Conservation (phyloP, 2,888 invertebrate genomes). For the Coelopa pilipes region DNA sequence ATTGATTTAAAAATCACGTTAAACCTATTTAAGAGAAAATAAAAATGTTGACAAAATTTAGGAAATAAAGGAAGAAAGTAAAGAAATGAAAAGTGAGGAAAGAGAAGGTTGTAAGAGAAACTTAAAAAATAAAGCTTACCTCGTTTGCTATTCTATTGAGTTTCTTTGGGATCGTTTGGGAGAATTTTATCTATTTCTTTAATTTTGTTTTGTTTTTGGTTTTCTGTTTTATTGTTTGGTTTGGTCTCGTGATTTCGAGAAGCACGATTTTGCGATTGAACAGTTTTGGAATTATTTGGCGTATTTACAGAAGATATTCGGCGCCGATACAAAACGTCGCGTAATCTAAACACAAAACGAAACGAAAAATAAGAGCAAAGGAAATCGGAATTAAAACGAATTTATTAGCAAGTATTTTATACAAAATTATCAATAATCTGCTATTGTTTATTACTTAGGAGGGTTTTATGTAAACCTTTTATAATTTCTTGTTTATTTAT, state of each 20-base stretch:
- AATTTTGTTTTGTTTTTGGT: conserved; percentile 46
- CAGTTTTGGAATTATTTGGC: conserved; percentile 42
- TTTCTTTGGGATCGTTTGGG: conserved; percentile 42
- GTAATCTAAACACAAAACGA: conserved; percentile 66
- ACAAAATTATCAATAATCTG: no score
- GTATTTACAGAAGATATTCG: conserved; percentile 67
- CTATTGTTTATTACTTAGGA: not conserved
- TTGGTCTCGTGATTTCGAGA: conserved; percentile 38
- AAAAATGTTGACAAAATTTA: no score
- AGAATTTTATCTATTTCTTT: conserved; percentile 42
- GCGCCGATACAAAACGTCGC: conserved; percentile 68
- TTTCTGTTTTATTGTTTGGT: conserved; percentile 41
- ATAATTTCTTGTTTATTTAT: conserved; percentile 22
- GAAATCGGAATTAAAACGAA: conserved; percentile 50
- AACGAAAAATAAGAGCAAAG: conserved; percentile 59
- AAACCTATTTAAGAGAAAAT: no score
- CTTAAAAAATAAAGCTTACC: conserved; percentile 43
- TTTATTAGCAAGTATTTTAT: conserved; percentile 36
- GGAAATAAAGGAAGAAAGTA: no score
- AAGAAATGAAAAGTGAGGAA: no score
- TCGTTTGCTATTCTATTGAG: conserved; percentile 44
- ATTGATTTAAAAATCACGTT: not conserved
- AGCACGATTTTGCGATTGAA: conserved; percentile 37
- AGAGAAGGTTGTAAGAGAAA: not conserved
- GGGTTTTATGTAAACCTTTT: conserved; percentile 30